Conservation (phyloP, 2,888 invertebrate genomes). For the Synanthedon formicaeformis region DNA sequence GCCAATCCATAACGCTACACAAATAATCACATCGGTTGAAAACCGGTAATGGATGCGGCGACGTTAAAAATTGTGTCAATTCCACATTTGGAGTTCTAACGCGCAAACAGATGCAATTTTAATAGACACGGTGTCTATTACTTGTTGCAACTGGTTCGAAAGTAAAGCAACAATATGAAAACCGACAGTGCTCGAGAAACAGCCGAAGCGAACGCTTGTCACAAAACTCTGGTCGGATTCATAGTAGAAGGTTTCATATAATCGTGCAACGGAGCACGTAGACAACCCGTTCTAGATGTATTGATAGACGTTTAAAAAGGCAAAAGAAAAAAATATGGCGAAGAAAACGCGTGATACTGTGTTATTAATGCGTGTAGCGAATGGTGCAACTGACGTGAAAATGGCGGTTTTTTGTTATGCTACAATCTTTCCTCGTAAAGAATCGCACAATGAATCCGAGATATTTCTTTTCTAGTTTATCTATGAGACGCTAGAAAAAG, state of each 20-base stretch:
- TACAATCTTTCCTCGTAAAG: neutral
- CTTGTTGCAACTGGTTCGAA: neutral
- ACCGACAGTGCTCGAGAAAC: conserved; percentile 3
- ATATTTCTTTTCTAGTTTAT: neutral
- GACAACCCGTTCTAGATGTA: conserved; percentile 32
- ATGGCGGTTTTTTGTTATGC: neutral
- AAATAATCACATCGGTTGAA: neutral
- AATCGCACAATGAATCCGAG: neutral
- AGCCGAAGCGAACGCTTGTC: neutral
- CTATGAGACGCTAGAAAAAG: too few species aligned
- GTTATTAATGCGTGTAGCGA: conserved; percentile 12
- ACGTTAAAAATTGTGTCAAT: neutral
- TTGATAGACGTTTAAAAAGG: conserved; percentile 28
- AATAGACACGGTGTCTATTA: neutral
- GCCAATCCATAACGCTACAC: neutral
- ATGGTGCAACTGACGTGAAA: neutral
- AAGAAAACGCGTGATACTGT: conserved; percentile 21
- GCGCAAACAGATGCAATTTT: neutral
- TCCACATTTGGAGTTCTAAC: neutral
- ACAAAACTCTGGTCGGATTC: neutral
- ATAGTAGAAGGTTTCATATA: neutral
- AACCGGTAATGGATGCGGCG: conserved; percentile 2
- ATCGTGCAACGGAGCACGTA: conserved; percentile 40
- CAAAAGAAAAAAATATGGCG: conserved; percentile 23
- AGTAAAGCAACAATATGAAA: neutral